Evolutionary conservation across 2,888 invertebrate genomes (phyloP).

Genomic region (Cartodere bifasciata): DNA sequence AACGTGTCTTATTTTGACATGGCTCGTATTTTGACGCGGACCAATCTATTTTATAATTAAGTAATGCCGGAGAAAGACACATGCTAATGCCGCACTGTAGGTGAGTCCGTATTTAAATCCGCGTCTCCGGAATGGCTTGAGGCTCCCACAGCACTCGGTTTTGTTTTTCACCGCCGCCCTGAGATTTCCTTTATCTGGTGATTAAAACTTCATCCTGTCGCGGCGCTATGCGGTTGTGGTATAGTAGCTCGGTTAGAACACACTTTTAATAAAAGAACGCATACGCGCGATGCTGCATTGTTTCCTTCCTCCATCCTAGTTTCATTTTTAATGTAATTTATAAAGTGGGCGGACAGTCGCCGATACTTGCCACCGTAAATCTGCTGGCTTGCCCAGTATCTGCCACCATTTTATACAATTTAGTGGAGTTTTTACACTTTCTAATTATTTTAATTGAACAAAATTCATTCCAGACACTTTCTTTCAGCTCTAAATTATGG

Average conservation of each 20-base stretch:
- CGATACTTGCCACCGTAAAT: constrained; percentile 2
- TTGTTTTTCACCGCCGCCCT: constrained; percentile 33
- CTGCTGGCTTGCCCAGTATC: too few relatives aligned
- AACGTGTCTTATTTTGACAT: too few relatives aligned
- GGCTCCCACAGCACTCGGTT: constrained; percentile 26
- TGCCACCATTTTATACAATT: too few relatives aligned
- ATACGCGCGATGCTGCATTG: constrained; percentile 26
- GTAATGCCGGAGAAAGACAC: constrained; percentile 13
- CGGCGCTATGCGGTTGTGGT: constrained; percentile 28
- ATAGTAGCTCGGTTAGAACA: too few relatives aligned
- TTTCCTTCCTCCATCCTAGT: constrained; percentile 25
- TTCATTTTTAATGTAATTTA: constrained; percentile 32
- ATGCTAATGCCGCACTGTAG: constrained; percentile 13
- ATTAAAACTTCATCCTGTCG: constrained; percentile 39
- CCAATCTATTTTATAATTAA: constrained; percentile 12
- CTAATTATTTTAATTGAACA: too few relatives aligned
- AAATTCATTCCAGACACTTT: too few relatives aligned
- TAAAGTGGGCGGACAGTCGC: constrained; percentile 23
- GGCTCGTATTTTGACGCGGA: too few relatives aligned
- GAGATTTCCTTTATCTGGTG: constrained; percentile 37
- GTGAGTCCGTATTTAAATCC: constrained; percentile 18
- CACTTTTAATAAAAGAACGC: constrained; percentile 33
- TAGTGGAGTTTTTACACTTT: too few relatives aligned
- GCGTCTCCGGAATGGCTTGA: constrained; percentile 26
- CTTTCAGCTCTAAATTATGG: too few relatives aligned